These are phyloP conservation scores for Narcine bancroftii DNA, from an alignment of 2,113 vertebrate genomes.

Conservation along the genomic window DNA sequence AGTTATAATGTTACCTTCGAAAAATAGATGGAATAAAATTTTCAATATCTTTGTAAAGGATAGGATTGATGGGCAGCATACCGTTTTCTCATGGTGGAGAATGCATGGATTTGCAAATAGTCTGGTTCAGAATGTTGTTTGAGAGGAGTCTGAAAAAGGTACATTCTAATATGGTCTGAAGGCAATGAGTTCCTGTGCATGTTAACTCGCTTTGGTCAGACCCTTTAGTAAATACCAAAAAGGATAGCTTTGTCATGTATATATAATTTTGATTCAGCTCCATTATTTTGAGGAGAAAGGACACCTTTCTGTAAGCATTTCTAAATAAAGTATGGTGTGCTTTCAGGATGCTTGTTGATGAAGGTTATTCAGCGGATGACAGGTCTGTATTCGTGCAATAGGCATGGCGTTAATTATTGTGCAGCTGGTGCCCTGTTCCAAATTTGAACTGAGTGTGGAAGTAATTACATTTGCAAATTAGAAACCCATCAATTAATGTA, in stretches of 20 bases:
- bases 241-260: not conserved
- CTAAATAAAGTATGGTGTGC: not conserved
- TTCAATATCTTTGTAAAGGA: not conserved
- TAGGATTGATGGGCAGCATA: not conserved
- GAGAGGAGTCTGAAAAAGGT: not conserved
- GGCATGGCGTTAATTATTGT: slow-evolving; percentile 31
- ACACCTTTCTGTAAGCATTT: not conserved
- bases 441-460: slow-evolving; percentile 20
- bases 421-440: slow-evolving; percentile 28
- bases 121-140: not conserved
- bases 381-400: not conserved
- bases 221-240: not conserved
- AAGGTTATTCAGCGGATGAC: slow-evolving; percentile 26
- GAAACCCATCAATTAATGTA: slow-evolving; percentile 35
- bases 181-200: not conserved
- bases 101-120: not conserved
- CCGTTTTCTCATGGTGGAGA: not conserved
- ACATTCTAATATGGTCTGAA: not conserved
- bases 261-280: not conserved
- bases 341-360: slow-evolving; percentile 32
- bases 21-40: not conserved
- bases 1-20: not conserved
- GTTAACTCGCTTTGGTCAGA: not conserved
- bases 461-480: slow-evolving; percentile 35
- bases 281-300: not conserved